Conservation (phyloP, 2,113 vertebrate species). For the Montifringilla adamsi region DNA sequence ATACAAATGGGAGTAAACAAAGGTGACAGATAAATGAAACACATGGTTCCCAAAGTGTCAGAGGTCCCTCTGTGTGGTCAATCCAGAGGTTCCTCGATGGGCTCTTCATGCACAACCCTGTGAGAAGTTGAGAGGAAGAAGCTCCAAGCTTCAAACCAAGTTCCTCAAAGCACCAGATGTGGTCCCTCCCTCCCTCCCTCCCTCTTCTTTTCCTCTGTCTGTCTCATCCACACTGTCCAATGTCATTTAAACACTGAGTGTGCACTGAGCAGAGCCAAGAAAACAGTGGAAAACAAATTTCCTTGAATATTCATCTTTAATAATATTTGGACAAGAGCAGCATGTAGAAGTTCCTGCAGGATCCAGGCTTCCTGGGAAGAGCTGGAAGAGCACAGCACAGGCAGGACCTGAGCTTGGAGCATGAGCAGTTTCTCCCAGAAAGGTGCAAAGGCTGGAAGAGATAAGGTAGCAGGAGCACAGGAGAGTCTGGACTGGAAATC, state of each 20-base stretch:
- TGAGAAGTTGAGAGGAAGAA: slow-evolving; percentile 3
- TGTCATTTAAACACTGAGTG: not conserved
- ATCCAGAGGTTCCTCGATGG: not conserved
- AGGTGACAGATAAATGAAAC: slow-evolving; percentile 77
- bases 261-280: not conserved
- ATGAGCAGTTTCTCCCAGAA: not conserved
- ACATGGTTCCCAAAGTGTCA: slow-evolving; percentile 38
- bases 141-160: not conserved
- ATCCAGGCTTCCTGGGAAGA: not conserved
- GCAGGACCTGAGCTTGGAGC: rapidly evolving
- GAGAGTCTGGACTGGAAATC: not conserved
- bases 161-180: not conserved
- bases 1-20: slow-evolving; percentile 73
- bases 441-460: not conserved
- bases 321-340: not conserved
- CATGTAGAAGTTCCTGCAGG: not conserved
- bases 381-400: not conserved
- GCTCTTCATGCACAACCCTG: not conserved
- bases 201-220: not conserved
- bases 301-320: not conserved
- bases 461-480: not conserved
- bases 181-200: not conserved
- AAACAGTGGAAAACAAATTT: not conserved
- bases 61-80: not conserved
- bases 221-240: not conserved